Base-by-base conservation (phyloP, 2,113 vertebrate genomes). In the Passer domesticus region DNA sequence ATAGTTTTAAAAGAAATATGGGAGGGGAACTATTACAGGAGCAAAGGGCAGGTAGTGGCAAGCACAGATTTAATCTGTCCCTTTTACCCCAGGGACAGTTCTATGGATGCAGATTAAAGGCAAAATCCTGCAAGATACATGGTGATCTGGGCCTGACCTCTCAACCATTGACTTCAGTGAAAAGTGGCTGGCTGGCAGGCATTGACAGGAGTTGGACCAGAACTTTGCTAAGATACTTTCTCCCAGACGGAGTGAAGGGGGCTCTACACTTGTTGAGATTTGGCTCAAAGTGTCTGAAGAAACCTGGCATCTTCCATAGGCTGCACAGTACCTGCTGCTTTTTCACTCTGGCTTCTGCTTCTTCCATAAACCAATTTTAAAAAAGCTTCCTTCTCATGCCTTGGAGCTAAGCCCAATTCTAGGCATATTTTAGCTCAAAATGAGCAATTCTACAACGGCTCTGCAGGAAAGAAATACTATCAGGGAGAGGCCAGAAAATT, bases 191-290 rank as follows among this genome's bases (percentile, higher is more conserved):
- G 1, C 15, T 87, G 85, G 23, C 6, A 2, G 85, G 23, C 6
- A 2, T 7, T 0, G 0, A 15, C 0, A 5, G 52, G 27, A 56
- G 24, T 1, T 75, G 64, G 73, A 55, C 74, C 56, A 44, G 30
- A 47, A 28, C 13, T 67, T 58, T 43, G 6, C 14, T 24, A 35
- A 11, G 30, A n/a, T 33, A 12, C 9, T 82, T 59, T 31, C 59
- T 43, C 43, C 27, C 60, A 52, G 23, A 25, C 46, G 35, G 21
- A 47, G 13, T 1, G 2, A 37, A 90, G 39, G 31, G 64, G n/a
- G 50, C 35, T 53, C 75, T 41, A 18, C 7, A 7, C 23, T 79
- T 80, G 25, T 15, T 73, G 73, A 69, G 67, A 31, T 88, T 41
- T 66, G 58, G n/a, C 68, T 86, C 47, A 11, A 50, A 59, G 44